These are phyloP conservation scores for Saturnia japonica DNA, from an alignment of 2,888 invertebrate species.

Conservation along the genomic window DNA sequence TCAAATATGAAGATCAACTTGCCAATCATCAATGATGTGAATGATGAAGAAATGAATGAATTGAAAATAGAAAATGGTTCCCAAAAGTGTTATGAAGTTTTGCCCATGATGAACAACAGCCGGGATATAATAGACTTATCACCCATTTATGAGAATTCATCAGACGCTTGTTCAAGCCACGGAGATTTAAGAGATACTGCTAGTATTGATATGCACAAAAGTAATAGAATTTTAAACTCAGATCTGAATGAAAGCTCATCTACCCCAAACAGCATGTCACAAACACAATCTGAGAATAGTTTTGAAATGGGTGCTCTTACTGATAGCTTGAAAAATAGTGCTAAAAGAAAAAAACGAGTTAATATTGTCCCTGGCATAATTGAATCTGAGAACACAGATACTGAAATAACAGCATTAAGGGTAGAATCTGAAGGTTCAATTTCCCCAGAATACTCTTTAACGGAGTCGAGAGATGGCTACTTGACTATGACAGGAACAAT, in stretches of 20 bases:
- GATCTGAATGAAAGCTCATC: constrained; percentile 69
- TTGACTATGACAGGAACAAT: constrained; percentile 88
- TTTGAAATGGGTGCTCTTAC: constrained; percentile 73
- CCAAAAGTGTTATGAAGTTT: constrained; percentile 61
- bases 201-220: constrained; percentile 65
- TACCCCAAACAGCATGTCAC: constrained; percentile 71
- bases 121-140: constrained; percentile 76
- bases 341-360: constrained; percentile 83
- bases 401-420: constrained; percentile 66
- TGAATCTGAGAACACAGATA: constrained; percentile 66
- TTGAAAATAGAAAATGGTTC: constrained; percentile 39
- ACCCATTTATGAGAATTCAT: constrained; percentile 78
- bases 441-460: constrained; percentile 81
- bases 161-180: constrained; percentile 77
- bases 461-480: constrained; percentile 81
- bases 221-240: constrained; percentile 60
- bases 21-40: constrained; percentile 73
- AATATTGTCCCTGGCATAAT: constrained; percentile 82
- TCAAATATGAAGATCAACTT: constrained; percentile 76
- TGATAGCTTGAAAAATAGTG: constrained; percentile 73
- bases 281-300: constrained; percentile 78
- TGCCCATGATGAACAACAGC: constrained; percentile 60
- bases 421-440: constrained; percentile 76
- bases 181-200: constrained; percentile 66
- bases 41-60: constrained; percentile 75